phyloP scores from a whole-genome alignment of 2,888 invertebrate species.

The Amblyjoppa proteus region DNA sequence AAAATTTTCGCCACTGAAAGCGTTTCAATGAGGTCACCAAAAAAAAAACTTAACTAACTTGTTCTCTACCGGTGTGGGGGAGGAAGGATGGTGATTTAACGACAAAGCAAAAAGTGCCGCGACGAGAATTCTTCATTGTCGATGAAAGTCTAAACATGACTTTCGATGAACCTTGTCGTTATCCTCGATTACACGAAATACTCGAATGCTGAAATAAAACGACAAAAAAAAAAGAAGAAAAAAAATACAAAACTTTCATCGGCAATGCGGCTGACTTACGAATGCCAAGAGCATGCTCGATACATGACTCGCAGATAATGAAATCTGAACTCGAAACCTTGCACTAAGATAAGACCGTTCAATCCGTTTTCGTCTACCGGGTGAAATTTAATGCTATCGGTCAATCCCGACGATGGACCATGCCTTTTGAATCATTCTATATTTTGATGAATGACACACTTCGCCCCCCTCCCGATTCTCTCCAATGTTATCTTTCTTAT shows the following conservation, averaged over 20 bases:
- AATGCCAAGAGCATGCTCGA: slow-evolving; percentile 13
- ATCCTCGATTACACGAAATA: not conserved
- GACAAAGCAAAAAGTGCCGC: not conserved
- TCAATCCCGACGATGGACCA: not conserved
- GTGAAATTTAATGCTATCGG: not conserved
- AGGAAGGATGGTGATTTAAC: not conserved
- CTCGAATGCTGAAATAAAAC: not conserved
- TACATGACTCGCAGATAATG: slow-evolving; percentile 15
- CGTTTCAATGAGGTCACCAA: not conserved
- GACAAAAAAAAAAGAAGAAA: not conserved
- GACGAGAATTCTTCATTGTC: not conserved
- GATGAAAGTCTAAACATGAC: not conserved
- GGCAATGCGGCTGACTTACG: not conserved
- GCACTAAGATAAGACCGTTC: slow-evolving; percentile 5
- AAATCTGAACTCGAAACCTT: slow-evolving; percentile 42
- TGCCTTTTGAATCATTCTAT: not conserved
- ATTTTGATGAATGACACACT: no score
- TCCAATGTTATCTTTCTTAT: no score
- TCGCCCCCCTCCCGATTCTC: no score
- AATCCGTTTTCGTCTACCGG: not conserved
- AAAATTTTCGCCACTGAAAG: not conserved
- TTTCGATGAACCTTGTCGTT: not conserved
- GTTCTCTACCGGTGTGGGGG: not conserved
- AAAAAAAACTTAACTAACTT: not conserved
- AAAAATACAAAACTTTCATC: not conserved